Percentiles rank a stretch among this genome's conserved stretches.
Conservation (phyloP, 37 sponge, comb jelly and placozoan species). For the Spongilla lacustris region DNA sequence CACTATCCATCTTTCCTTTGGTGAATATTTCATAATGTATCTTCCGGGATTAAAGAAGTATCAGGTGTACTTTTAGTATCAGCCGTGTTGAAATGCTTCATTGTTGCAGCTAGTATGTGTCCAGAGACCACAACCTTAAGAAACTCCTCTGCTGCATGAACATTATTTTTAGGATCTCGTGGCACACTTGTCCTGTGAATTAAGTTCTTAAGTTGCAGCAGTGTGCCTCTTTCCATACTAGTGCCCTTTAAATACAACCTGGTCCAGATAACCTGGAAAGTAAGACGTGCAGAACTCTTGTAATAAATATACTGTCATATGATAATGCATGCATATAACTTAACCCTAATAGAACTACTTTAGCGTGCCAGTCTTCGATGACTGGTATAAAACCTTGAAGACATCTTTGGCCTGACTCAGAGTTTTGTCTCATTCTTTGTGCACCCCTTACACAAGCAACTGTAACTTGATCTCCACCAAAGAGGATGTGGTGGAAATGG, state of each 20-base stretch:
- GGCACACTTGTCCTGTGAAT: constrained; percentile 13
- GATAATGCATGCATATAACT: background rate
- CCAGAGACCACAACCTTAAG: constrained; percentile 6
- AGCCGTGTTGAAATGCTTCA: background rate
- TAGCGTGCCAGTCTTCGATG: constrained; percentile 14
- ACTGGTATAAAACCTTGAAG: background rate
- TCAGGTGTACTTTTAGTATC: background rate
- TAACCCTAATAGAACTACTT: constrained; percentile 2
- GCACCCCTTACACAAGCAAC: background rate
- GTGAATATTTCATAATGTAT: too few species aligned
- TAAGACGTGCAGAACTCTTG: background rate
- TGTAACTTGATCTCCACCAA: constrained; percentile 22
- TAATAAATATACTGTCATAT: background rate
- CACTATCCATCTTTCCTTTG: background rate
- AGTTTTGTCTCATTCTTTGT: constrained; percentile 4
- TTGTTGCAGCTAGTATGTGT: background rate
- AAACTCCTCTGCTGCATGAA: constrained; percentile 20
- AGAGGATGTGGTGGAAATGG: background rate
- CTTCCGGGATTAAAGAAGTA: background rate
- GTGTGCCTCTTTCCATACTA: constrained; percentile 12
- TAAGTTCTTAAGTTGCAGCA: constrained; percentile 4
- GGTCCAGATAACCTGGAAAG: background rate
- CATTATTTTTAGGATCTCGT: constrained; percentile 12
- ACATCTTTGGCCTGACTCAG: background rate
- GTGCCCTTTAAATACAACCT: background rate